phyloP scores from a whole-genome alignment of 2,797 vertebrate species.

The Meda fulgida region DNA sequence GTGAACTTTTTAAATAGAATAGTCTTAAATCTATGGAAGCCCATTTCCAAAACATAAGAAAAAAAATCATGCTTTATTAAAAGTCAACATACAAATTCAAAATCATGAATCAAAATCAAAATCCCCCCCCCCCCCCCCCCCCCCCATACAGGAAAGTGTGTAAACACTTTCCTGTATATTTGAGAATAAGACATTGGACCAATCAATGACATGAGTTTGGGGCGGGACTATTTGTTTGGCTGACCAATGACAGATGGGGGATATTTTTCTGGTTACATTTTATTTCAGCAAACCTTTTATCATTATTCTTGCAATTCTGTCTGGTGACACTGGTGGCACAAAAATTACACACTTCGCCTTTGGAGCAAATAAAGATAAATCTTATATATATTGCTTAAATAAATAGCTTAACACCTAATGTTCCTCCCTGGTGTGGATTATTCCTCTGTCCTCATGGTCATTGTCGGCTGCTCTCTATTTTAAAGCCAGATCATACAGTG shows the following conservation, averaged over 20 bases:
- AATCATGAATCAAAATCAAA: background rate
- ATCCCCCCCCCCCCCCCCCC: too few relatives aligned
- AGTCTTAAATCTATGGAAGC: background rate
- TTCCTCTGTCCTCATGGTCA: constrained; percentile 18
- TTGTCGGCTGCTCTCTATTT: constrained; percentile 59
- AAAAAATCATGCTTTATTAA: background rate
- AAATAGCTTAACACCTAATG: constrained; percentile 58
- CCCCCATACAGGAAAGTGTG: too few relatives aligned
- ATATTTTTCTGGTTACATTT: background rate
- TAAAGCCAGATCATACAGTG: constrained; percentile 63
- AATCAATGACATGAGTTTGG: background rate
- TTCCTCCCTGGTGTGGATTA: constrained; percentile 24
- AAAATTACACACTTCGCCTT: background rate
- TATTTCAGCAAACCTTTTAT: background rate
- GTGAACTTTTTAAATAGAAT: background rate
- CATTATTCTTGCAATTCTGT: background rate
- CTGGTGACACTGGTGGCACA: background rate
- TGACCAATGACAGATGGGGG: background rate
- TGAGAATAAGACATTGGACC: background rate
- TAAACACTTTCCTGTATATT: background rate
- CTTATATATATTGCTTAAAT: background rate
- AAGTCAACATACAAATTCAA: too few relatives aligned
- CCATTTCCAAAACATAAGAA: background rate
- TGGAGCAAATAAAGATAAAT: constrained; percentile 11
- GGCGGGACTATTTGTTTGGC: background rate